Percentiles rank a stretch among this genome's conserved stretches.
These are phyloP conservation scores for Isotomurus palustris DNA, from an alignment of 2,888 invertebrate species.

Conservation along the genomic window DNA sequence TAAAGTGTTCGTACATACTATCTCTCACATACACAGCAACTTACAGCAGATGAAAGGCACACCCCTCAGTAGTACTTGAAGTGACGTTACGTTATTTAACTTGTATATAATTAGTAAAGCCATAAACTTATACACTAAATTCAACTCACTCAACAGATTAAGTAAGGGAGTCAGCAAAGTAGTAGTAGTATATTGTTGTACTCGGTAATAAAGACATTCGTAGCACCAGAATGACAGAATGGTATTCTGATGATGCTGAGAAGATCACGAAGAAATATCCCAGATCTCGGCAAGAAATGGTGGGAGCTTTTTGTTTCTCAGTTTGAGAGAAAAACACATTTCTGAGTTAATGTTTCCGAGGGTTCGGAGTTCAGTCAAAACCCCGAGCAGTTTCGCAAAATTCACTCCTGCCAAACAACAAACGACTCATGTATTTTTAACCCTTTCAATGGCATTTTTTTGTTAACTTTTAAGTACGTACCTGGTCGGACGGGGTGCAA, in stretches of 20 bases:
- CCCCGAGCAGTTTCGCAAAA: constrained; percentile 85
- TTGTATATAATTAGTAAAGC: not conserved
- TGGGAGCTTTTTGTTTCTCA: constrained; percentile 92
- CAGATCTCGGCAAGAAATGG: constrained; percentile 96
- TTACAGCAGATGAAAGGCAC: constrained; percentile 41
- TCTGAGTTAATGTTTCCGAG: constrained; percentile 95
- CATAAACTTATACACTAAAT: not conserved
- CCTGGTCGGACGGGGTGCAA: constrained; percentile 71
- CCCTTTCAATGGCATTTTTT: no score
- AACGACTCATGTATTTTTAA: not conserved
- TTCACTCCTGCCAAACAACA: constrained; percentile 56
- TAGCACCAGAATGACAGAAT: no score
- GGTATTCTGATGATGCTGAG: no score
- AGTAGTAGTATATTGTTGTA: constrained; percentile 7
- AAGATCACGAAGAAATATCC: constrained; percentile 66
- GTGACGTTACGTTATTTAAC: not conserved
- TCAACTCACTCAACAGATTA: no score
- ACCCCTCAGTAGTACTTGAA: constrained; percentile 35
- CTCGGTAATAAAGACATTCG: no score
- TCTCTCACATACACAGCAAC: constrained; percentile 30
- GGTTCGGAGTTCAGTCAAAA: constrained; percentile 88
- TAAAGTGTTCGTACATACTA: not conserved
- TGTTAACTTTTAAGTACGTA: constrained; percentile 48
- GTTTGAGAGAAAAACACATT: constrained; percentile 92
- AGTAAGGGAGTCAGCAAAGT: no score